Evolutionary conservation across 2,888 invertebrate species (phyloP).

Genomic region (Adelphocoris suturalis): DNA sequence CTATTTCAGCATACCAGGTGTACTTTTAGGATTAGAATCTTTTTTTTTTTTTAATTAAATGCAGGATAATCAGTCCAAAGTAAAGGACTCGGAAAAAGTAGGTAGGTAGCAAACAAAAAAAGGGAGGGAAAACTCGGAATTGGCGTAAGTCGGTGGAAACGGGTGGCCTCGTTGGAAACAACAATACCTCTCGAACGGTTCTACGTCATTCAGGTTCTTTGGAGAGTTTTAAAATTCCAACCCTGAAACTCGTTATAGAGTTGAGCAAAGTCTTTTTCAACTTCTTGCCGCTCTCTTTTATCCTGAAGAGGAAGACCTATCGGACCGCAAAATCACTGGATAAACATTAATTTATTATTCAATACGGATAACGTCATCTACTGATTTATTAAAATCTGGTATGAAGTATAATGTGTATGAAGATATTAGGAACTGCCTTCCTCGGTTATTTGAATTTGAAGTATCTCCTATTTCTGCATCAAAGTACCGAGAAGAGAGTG

Average conservation of each 20-base stretch:
- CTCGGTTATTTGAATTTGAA: too few relatives aligned
- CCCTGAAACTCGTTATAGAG: slow-evolving; percentile 66
- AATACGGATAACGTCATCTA: background rate
- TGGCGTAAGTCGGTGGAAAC: background rate
- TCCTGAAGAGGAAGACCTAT: background rate
- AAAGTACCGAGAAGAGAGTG: too few relatives aligned
- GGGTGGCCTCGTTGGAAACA: slow-evolving; percentile 51
- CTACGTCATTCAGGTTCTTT: slow-evolving; percentile 57
- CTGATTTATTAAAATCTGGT: background rate
- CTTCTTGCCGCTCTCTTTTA: slow-evolving; percentile 4
- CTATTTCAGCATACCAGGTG: too few relatives aligned
- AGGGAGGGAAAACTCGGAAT: background rate
- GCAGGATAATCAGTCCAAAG: too few relatives aligned
- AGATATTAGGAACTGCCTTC: too few relatives aligned
- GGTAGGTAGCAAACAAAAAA: background rate
- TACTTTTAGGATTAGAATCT: too few relatives aligned
- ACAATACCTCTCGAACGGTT: slow-evolving; percentile 55
- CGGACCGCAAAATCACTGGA: slow-evolving; percentile 6
- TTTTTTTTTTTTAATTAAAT: too few relatives aligned
- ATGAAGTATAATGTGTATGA: too few relatives aligned
- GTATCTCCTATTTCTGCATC: too few relatives aligned
- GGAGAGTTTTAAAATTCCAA: slow-evolving; percentile 55
- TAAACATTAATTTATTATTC: background rate
- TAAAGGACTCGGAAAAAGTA: background rate
- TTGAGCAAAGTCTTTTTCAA: slow-evolving; percentile 58